These are phyloP conservation scores for Nephrotoma appendiculata DNA, from an alignment of 2,888 invertebrate species.

Conservation along the genomic window DNA sequence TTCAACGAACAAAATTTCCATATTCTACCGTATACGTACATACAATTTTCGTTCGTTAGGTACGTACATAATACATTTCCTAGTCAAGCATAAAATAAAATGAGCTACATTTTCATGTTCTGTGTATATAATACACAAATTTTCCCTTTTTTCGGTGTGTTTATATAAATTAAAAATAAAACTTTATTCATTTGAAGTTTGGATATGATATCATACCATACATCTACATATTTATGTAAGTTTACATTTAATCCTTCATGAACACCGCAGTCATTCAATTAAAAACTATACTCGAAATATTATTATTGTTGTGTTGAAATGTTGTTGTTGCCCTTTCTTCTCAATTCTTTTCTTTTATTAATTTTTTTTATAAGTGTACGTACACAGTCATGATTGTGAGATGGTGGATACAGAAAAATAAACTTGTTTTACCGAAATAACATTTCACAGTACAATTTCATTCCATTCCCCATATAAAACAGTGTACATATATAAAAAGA, in stretches of 20 bases:
- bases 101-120: background rate
- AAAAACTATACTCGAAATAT: background rate
- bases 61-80: background rate
- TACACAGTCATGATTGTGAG: background rate
- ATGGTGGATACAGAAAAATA: background rate
- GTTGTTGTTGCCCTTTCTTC: background rate
- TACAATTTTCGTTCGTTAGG: background rate
- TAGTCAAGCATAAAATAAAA: background rate
- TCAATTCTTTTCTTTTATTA: background rate
- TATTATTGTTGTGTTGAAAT: background rate
- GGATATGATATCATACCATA: background rate
- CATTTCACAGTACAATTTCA: background rate
- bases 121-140: background rate
- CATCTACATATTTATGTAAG: background rate
- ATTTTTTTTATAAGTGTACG: background rate
- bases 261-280: background rate
- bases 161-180: background rate
- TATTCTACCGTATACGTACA: background rate
- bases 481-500: too few relatives aligned
- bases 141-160: background rate
- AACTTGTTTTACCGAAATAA: background rate
- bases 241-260: background rate
- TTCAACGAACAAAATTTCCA: background rate
- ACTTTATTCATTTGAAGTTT: background rate
- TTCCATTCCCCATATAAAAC: background rate